phyloP scores from a whole-genome alignment of 2,888 invertebrate species.

The Formica aserva region DNA sequence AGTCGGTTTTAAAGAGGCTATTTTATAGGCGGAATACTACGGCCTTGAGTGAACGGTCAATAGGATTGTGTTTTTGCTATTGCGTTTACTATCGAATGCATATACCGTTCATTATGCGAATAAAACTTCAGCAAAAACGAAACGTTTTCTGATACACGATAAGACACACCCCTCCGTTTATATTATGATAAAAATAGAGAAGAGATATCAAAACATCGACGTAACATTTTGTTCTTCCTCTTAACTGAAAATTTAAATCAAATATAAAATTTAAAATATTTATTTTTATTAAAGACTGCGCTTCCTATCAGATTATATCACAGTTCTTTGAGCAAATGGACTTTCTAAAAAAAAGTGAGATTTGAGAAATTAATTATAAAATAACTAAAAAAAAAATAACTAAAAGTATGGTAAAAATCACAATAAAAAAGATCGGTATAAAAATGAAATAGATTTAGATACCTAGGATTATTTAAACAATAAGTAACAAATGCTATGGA shows the following conservation, averaged over 20 bases:
- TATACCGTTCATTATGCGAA: background rate
- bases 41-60: constrained; percentile 66
- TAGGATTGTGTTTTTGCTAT: constrained; percentile 50
- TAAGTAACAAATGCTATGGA: background rate
- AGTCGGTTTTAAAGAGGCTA: constrained; percentile 40
- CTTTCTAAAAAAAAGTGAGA: background rate
- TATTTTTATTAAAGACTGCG: background rate
- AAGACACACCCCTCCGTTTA: background rate
- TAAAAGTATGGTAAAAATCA: background rate
- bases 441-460: background rate
- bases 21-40: constrained; percentile 65
- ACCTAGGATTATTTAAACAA: too few relatives aligned
- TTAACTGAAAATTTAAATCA: background rate
- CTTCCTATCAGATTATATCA: background rate
- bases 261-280: background rate
- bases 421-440: background rate
- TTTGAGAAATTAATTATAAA: background rate
- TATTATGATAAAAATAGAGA: background rate
- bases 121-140: background rate
- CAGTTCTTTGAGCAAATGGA: background rate
- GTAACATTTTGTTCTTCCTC: background rate
- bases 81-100: constrained; percentile 2
- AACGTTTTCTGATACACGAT: background rate
- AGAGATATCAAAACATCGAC: background rate
- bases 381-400: background rate